Evolutionary conservation across 1,140 invertebrate species (phyloP).

Genomic region (Holcopasites calliopsidis): DNA sequence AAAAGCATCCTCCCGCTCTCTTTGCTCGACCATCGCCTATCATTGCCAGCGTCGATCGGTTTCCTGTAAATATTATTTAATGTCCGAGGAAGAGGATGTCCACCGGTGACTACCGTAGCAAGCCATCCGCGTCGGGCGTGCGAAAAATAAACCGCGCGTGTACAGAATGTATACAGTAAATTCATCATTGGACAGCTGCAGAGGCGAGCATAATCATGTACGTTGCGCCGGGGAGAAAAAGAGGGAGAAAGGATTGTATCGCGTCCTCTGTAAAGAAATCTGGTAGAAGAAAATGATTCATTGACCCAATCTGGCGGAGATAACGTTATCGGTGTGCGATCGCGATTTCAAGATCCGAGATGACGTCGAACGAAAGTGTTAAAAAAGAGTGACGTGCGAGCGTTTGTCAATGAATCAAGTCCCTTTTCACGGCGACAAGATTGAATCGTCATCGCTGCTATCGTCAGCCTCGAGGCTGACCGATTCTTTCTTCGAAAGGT

Average conservation of each 20-base stretch:
- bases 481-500: slow-evolving; percentile 2
- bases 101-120: slow-evolving; percentile 43
- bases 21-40: neutral
- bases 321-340: slow-evolving; percentile 47
- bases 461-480: neutral
- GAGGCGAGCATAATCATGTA: slow-evolving; percentile 60
- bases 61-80: slow-evolving; percentile 61
- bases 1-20: neutral
- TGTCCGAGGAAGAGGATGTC: slow-evolving; percentile 56
- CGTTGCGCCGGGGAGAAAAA: slow-evolving; percentile 18
- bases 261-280: neutral
- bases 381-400: too few relatives aligned
- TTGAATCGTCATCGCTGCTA: neutral
- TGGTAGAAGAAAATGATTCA: slow-evolving; percentile 19
- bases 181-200: slow-evolving; percentile 14
- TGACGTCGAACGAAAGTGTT: neutral
- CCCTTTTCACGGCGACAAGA: neutral
- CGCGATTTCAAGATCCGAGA: slow-evolving; percentile 43
- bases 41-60: slow-evolving; percentile 3
- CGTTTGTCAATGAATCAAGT: neutral
- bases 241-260: neutral
- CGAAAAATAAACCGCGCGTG: slow-evolving; percentile 49
- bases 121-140: slow-evolving; percentile 46
- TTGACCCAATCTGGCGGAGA: slow-evolving; percentile 52
- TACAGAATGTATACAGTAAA: slow-evolving; percentile 52